A percentile compares a stretch with the other conserved stretches of the same genome.
phyloP scores from a whole-genome alignment of 92 coral and sea anemone species.

The Paramuricea clavata region DNA sequence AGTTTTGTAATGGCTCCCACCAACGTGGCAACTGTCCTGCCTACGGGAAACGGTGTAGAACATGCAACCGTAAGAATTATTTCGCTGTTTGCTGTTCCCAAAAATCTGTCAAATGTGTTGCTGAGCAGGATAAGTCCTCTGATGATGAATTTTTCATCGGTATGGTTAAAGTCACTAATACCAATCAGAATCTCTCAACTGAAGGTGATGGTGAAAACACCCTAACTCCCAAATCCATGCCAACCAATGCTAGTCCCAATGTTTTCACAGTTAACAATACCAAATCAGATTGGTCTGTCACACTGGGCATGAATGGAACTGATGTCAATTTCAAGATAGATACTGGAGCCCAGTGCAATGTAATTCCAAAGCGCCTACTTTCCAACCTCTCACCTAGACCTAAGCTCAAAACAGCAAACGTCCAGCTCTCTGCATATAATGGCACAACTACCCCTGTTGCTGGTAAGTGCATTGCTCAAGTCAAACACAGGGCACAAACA shows the following conservation, averaged over 20 bases:
- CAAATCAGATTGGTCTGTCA: constrained; percentile 14
- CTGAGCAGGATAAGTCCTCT: not conserved
- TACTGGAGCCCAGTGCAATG: constrained; percentile 24
- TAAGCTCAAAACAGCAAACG: not conserved
- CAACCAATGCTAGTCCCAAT: not conserved
- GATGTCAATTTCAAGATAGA: constrained; percentile 4
- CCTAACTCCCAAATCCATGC: not conserved
- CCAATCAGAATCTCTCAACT: not conserved
- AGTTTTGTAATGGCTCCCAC: constrained; percentile 54
- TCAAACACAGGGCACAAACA: not conserved
- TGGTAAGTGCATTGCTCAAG: not conserved
- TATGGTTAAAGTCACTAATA: constrained; percentile 4
- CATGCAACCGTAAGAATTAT: constrained; percentile 48
- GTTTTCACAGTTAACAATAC: not conserved
- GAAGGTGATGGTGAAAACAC: not conserved
- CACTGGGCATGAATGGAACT: not conserved
- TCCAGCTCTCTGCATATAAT: not conserved
- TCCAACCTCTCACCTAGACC: not conserved
- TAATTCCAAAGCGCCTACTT: not conserved
- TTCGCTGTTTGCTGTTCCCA: constrained; percentile 51
- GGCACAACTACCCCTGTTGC: not conserved
- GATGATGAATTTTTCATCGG: constrained; percentile 21
- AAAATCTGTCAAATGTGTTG: constrained; percentile 4
- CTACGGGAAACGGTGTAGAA: constrained; percentile 44
- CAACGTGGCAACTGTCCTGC: constrained; percentile 54